Conservation (phyloP, 2,888 invertebrate species). For the Dorcus hopei region DNA sequence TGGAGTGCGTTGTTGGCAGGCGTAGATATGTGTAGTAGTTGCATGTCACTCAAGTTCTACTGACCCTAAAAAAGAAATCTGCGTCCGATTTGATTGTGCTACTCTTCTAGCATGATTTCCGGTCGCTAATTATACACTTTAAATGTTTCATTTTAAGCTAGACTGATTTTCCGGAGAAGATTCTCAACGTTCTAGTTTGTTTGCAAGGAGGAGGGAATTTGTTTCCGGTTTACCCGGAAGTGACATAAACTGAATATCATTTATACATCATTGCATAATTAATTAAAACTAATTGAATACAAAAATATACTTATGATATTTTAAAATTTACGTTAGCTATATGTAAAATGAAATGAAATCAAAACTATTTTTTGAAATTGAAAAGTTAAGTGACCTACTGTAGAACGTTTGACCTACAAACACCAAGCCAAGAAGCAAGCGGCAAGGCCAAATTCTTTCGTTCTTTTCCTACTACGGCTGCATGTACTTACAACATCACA, state of each 20-base stretch:
- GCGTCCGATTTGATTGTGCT: no score
- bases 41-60: conserved; percentile 21
- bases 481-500: background rate
- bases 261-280: no score
- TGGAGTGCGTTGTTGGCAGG: background rate
- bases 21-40: conserved; percentile 19
- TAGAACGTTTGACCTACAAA: conserved; percentile 29
- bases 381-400: conserved; percentile 34
- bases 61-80: conserved; percentile 19
- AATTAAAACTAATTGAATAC: no score
- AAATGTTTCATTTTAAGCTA: no score
- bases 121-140: no score
- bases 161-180: no score
- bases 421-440: conserved; percentile 9
- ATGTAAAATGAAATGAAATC: conserved; percentile 33
- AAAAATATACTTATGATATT: no score
- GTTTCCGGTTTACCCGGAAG: no score
- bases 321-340: background rate
- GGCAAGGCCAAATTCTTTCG: conserved; percentile 26
- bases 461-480: background rate
- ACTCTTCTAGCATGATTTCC: no score
- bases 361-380: conserved; percentile 43
- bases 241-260: no score
- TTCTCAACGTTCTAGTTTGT: no score
- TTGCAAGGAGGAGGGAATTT: no score